Evolutionary conservation across 2,888 invertebrate genomes (phyloP).

Genomic region (Stenodera caucasica): DNA sequence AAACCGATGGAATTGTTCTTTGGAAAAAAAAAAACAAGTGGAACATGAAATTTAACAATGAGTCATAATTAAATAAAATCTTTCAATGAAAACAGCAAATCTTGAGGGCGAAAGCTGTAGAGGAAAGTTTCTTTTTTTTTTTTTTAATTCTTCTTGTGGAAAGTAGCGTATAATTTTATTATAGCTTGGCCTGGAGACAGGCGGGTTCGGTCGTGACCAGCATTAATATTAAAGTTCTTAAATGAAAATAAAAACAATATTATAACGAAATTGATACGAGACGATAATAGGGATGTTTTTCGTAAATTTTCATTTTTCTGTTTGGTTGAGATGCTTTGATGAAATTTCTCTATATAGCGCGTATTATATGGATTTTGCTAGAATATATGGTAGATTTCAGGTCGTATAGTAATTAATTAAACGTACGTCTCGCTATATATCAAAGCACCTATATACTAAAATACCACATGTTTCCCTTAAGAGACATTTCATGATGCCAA

Average conservation of each 20-base stretch:
- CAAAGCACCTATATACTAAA: conserved; percentile 25
- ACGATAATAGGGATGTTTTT: conserved; percentile 14
- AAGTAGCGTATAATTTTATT: conserved; percentile 29
- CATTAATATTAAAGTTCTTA: conserved; percentile 29
- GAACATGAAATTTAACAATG: conserved; percentile 10
- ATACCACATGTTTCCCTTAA: conserved; percentile 33
- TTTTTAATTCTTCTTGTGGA: neutral
- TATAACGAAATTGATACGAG: conserved; percentile 19
- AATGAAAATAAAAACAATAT: conserved; percentile 30
- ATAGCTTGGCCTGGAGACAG: conserved; percentile 23
- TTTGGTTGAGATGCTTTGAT: neutral
- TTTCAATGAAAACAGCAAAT: conserved; percentile 16
- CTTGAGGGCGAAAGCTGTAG: conserved; percentile 17
- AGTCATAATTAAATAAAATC: conserved; percentile 15
- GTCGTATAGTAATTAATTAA: conserved; percentile 24
- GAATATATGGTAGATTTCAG: neutral
- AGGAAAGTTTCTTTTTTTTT: conserved; percentile 21
- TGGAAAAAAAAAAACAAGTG: neutral
- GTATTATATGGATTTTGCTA: conserved; percentile 3
- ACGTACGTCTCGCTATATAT: conserved; percentile 27
- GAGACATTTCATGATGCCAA: conserved; percentile 36
- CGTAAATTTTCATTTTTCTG: neutral
- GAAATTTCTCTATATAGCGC: neutral
- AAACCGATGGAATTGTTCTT: conserved; percentile 12
- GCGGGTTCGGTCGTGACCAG: conserved; percentile 27